Conservation (phyloP, 2,113 vertebrate genomes). For the Xenopus laevis region DNA sequence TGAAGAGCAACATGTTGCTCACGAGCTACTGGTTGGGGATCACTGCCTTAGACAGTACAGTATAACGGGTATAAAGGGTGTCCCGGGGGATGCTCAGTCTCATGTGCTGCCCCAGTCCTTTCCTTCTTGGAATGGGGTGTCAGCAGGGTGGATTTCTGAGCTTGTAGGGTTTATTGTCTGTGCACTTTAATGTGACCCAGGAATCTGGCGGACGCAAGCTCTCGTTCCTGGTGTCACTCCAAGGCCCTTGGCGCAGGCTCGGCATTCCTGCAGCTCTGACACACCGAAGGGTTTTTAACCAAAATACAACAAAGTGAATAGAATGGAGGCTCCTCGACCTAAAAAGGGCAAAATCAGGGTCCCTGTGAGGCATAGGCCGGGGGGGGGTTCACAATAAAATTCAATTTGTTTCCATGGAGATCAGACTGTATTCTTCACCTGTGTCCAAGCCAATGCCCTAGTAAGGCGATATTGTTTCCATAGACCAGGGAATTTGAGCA, state of each 20-base stretch:
- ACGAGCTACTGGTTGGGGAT: too few relatives aligned
- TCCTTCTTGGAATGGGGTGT: too few relatives aligned
- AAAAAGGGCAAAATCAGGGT: constrained; percentile 90
- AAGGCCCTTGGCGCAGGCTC: background rate
- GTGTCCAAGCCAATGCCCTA: too few relatives aligned
- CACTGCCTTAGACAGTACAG: too few relatives aligned
- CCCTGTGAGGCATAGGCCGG: background rate
- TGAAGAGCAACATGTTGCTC: too few relatives aligned
- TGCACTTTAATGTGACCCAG: constrained; percentile 62
- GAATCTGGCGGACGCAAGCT: constrained; percentile 58
- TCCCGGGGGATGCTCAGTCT: too few relatives aligned
- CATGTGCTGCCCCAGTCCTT: too few relatives aligned
- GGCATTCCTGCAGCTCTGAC: constrained; percentile 86
- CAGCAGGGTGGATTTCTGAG: background rate
- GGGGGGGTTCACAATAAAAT: background rate
- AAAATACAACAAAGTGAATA: constrained; percentile 94
- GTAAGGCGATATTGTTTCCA: too few relatives aligned
- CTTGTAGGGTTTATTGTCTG: constrained; percentile 38
- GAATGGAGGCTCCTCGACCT: constrained; percentile 82
- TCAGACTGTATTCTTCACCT: too few relatives aligned
- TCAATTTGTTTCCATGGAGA: too few relatives aligned
- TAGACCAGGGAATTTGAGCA: too few relatives aligned
- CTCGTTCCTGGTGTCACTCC: constrained; percentile 75
- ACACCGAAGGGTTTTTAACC: constrained; percentile 79
- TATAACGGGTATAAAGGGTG: too few relatives aligned